Evolutionary conservation across 2,113 vertebrate species (phyloP), one percentile per base, ranked within the genome.

Genomic region (Tringa solitaria): DNA sequence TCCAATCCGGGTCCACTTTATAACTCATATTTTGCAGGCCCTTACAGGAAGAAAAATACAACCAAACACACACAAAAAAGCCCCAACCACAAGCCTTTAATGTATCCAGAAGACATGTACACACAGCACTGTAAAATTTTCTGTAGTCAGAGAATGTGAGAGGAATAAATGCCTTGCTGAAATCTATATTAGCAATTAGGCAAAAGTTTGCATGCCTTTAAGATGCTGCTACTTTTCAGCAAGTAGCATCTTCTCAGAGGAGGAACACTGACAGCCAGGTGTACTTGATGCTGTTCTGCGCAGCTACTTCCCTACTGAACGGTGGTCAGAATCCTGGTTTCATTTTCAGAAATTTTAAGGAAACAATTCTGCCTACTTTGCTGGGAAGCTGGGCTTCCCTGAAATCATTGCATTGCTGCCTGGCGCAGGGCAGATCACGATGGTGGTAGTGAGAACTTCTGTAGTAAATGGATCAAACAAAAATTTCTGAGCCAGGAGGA

Each of bases 91-190:
- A 68, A 27, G 4, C 2, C 22, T 57, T 75, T 23, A 68, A 32
- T 3, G 2, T 61, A 63, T 41, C 37, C 22, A 59, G 15, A 39
- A 75, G 37, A 35, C 10, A 84, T 0, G 0, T 22, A 37, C 24
- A 50, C 13, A 7, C 19, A 75, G 27, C 33, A 48, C 1, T 57
- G 18, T 35, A 57, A 60, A 81, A 43, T 4, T 14, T 68, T 7
- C 28, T 84, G 12, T 50, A 37, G 12, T 64, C 23, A 73, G 14
- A 32, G 12, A 68, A 74, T 7, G 5, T 6, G 2, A 67, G 30
- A 61, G 5, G 48, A 72, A 1, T 2, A 64, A 73, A 56, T 13
- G 4, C 32, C 50, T 69, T 60, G 23, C 8, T 60, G 21, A 54
- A 53, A 69, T 3, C 26, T 46, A 4, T 18, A 18, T 16, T 64